Percentiles rank a stretch among this genome's conserved stretches.
Evolutionary conservation across 2,888 invertebrate genomes (phyloP).

Genomic region (Lochmaea capreae): DNA sequence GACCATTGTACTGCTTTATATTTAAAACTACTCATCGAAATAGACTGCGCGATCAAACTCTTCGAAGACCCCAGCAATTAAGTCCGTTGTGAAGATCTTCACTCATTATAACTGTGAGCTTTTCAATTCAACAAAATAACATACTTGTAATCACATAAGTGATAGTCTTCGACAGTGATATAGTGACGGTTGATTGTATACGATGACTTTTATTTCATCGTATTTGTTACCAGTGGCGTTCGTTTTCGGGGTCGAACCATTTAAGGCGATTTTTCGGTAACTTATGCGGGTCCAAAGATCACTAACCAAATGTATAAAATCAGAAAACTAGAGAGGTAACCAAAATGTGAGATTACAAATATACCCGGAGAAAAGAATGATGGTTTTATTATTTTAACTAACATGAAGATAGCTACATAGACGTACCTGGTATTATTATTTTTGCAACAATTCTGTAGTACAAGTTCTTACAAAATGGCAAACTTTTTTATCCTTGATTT

Average conservation of each 20-base stretch:
- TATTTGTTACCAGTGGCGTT: constrained; percentile 7
- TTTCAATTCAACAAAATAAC: constrained; percentile 36
- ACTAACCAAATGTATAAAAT: too few species aligned
- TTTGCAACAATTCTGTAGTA: too few species aligned
- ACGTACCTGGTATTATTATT: too few species aligned
- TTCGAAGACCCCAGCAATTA: constrained; percentile 55
- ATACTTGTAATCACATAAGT: constrained; percentile 37
- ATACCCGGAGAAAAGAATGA: too few species aligned
- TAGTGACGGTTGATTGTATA: constrained; percentile 33
- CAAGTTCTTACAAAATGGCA: too few species aligned
- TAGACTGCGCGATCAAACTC: constrained; percentile 51
- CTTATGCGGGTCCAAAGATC: too few species aligned
- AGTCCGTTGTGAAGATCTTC: constrained; percentile 47
- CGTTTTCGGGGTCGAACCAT: background rate
- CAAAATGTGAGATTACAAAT: too few species aligned
- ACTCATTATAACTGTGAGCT: constrained; percentile 42
- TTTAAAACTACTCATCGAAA: constrained; percentile 58
- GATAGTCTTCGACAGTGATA: constrained; percentile 35
- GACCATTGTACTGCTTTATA: constrained; percentile 58
- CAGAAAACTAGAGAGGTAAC: too few species aligned
- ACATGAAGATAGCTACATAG: too few species aligned
- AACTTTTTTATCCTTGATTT: too few species aligned
- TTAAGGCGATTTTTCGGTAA: too few species aligned
- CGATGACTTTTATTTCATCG: constrained; percentile 26
- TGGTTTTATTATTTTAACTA: too few species aligned